These are phyloP conservation scores for Didymodactylos carnosus DNA, from an alignment of 2,888 invertebrate genomes.

Conservation along the genomic window DNA sequence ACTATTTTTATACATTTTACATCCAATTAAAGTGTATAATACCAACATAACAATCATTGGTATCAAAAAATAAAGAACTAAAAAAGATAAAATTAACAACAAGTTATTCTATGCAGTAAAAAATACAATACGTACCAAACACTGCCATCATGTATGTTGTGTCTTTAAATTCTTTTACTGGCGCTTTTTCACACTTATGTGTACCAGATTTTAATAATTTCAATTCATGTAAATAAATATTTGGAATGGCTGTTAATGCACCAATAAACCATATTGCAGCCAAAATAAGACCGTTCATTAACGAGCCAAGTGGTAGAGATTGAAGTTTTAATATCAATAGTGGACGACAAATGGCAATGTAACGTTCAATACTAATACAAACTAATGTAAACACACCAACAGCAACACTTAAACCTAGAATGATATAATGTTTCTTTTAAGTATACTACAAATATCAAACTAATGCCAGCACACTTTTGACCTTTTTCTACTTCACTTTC, in stretches of 20 bases:
- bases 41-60: not conserved
- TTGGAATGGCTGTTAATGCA: not conserved
- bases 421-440: not conserved
- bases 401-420: not conserved
- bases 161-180: not conserved
- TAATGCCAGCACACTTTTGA: too few relatives aligned
- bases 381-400: not conserved
- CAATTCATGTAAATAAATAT: not conserved
- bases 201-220: not conserved
- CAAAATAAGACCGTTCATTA: not conserved
- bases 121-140: not conserved
- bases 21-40: not conserved
- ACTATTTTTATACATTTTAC: not conserved
- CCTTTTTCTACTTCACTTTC: too few relatives aligned
- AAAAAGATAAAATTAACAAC: not conserved
- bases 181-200: not conserved
- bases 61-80: not conserved
- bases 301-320: not conserved
- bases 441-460: too few relatives aligned
- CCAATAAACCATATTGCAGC: not conserved
- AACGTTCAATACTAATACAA: not conserved
- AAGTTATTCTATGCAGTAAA: not conserved
- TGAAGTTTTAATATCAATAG: not conserved
- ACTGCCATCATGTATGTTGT: not conserved
- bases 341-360: not conserved